Evolutionary conservation across 2,113 vertebrate genomes (phyloP).

Genomic region (Panurus biarmicus): DNA sequence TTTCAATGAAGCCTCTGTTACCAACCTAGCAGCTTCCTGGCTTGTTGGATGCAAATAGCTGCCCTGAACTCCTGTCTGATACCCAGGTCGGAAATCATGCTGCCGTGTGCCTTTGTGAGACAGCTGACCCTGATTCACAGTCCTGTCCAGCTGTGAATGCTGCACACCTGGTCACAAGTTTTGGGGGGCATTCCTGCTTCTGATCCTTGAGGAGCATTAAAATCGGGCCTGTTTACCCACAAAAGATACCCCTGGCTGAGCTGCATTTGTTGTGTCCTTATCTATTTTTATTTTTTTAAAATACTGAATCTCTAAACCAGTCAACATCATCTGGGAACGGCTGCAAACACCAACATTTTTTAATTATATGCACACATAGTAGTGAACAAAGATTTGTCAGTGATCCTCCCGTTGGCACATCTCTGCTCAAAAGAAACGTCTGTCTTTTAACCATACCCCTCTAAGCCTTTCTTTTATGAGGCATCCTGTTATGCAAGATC

Average conservation of each 20-base stretch:
- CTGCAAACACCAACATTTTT: conserved; percentile 40
- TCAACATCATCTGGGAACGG: neutral
- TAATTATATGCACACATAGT: conserved; percentile 20
- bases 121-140: neutral
- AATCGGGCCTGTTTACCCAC: neutral
- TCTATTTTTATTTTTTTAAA: neutral
- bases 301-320: neutral
- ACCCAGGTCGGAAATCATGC: neutral
- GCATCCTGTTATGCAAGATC: conserved; percentile 64
- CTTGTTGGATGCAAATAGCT: neutral
- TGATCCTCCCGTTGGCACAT: conserved; percentile 44
- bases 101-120: neutral
- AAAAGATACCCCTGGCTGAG: neutral
- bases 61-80: neutral
- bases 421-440: conserved; percentile 34
- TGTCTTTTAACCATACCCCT: conserved; percentile 52
- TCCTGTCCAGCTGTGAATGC: neutral
- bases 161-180: neutral
- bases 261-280: neutral
- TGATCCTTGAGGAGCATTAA: neutral
- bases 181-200: neutral
- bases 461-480: conserved; percentile 63
- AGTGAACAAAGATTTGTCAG: conserved; percentile 45
- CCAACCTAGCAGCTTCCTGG: neutral
- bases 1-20: neutral